Percentiles rank a stretch among this genome's conserved stretches.
These are phyloP conservation scores for Papilio polyxenes DNA, from an alignment of 1,140 invertebrate species.

Conservation along the genomic window DNA sequence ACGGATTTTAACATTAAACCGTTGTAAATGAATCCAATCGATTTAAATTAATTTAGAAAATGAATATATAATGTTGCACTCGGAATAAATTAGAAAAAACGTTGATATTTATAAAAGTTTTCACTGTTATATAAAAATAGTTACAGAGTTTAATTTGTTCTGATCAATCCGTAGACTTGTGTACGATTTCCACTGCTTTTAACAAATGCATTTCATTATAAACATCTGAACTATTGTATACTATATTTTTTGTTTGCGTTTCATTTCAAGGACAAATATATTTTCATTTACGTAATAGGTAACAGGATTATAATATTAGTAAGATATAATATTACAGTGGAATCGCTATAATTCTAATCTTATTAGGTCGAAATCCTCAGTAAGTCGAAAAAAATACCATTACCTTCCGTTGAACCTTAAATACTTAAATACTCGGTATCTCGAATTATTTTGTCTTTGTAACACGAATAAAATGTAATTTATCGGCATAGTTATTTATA, in stretches of 20 bases:
- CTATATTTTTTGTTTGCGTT: not conserved
- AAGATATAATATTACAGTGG: no score
- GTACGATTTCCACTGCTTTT: constrained; percentile 3
- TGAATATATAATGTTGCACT: not conserved
- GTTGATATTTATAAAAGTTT: not conserved
- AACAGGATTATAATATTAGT: not conserved
- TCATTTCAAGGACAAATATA: not conserved
- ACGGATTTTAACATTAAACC: not conserved
- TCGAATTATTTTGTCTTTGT: no score
- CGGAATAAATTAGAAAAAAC: not conserved
- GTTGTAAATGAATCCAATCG: not conserved
- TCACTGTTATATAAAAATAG: not conserved
- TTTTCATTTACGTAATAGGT: not conserved
- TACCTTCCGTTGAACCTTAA: no score
- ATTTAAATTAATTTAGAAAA: constrained; percentile 1
- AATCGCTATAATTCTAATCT: no score
- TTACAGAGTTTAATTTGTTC: not conserved
- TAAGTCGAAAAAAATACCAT: no score
- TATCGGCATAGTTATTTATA: no score
- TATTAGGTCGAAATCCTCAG: no score
- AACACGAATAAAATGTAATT: no score
- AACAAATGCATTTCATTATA: not conserved
- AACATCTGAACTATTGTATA: not conserved
- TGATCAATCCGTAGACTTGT: not conserved
- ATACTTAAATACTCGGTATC: no score